Evolutionary conservation across 2,888 invertebrate genomes (phyloP).

Genomic region (Epinotia brunnichana): DNA sequence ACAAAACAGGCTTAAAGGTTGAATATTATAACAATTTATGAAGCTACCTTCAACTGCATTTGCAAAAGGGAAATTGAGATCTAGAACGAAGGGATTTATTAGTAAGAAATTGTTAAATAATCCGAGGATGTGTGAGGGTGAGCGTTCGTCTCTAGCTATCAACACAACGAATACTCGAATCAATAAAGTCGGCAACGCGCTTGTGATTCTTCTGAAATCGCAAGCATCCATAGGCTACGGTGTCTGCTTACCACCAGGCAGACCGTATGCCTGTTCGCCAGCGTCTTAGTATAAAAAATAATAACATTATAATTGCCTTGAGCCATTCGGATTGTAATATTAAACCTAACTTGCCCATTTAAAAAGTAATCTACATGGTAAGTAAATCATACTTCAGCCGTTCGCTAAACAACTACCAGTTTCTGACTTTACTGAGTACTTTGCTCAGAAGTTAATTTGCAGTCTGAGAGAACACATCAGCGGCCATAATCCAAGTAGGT

Average conservation of each 20-base stretch:
- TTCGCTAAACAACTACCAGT: not conserved
- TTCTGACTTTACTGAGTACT: not conserved
- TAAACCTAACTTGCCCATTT: not conserved
- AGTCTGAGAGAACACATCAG: constrained; percentile 21
- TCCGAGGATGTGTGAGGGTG: too few species aligned
- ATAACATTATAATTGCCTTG: too few species aligned
- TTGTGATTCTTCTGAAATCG: too few species aligned
- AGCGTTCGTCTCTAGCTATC: too few species aligned
- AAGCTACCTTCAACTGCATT: not conserved
- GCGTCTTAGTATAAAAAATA: too few species aligned
- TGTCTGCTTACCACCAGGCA: too few species aligned
- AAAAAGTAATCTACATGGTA: not conserved
- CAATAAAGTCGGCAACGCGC: too few species aligned
- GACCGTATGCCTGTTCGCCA: too few species aligned
- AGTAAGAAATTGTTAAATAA: not conserved
- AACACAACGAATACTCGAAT: too few species aligned
- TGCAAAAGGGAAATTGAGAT: not conserved
- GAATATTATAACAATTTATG: constrained; percentile 20
- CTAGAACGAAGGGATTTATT: not conserved
- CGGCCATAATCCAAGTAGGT: constrained; percentile 22
- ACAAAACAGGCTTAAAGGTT: constrained; percentile 24
- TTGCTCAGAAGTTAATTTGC: constrained; percentile 12
- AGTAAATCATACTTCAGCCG: not conserved
- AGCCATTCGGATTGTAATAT: not conserved
- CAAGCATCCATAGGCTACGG: too few species aligned